Percentiles rank a stretch among this genome's conserved stretches.
Conservation (phyloP, 2,888 invertebrate species). For the Cheilosia vernalis region DNA sequence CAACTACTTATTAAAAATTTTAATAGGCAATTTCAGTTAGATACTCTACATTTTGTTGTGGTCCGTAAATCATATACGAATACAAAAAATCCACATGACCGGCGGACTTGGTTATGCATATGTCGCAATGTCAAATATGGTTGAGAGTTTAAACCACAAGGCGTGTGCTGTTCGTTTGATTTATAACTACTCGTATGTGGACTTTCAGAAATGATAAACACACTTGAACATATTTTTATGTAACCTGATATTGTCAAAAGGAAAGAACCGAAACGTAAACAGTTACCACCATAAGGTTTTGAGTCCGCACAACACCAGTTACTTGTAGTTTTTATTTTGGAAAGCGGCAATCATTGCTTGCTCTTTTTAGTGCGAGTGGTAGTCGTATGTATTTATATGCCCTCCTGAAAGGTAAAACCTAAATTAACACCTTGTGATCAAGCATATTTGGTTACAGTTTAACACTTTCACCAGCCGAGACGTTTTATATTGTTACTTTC, state of each 20-base stretch:
- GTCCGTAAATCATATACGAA: neutral
- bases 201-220: constrained; percentile 17
- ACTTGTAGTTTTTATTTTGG: too few species aligned
- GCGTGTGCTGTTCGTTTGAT: neutral
- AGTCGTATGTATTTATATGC: too few species aligned
- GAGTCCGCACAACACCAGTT: too few species aligned
- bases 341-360: too few species aligned
- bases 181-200: neutral
- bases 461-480: constrained; percentile 6
- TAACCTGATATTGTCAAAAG: constrained; percentile 1
- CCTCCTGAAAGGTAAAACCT: neutral
- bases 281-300: too few species aligned
- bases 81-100: neutral
- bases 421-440: neutral
- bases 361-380: too few species aligned
- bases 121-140: neutral
- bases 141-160: constrained; percentile 18
- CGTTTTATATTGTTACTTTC: neutral
- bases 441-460: neutral
- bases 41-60: neutral
- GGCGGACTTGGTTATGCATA: too few species aligned
- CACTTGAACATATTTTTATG: neutral
- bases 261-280: neutral
- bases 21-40: neutral
- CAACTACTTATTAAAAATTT: neutral